These are phyloP conservation scores for Hypotaenidia okinawae DNA, from an alignment of 2,797 vertebrate genomes.

Conservation along the genomic window DNA sequence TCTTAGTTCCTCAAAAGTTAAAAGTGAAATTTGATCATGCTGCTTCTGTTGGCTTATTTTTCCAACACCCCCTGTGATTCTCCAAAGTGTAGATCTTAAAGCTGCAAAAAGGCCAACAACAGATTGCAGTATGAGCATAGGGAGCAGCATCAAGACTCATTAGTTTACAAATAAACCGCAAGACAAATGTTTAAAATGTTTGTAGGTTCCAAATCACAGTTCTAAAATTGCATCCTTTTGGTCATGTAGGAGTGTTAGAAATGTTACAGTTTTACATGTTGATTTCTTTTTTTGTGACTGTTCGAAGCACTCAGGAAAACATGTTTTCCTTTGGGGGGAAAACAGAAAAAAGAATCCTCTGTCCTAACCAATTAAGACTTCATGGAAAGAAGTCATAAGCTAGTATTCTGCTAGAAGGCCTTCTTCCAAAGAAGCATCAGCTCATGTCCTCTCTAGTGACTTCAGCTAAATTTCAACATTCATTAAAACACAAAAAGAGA, in stretches of 20 bases:
- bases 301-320: constrained; percentile 25
- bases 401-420: constrained; percentile 24
- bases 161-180: constrained; percentile 61
- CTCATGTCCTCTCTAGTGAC: background rate
- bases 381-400: background rate
- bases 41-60: constrained; percentile 68
- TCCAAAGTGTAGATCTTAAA: constrained; percentile 43
- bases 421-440: background rate
- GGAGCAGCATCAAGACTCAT: constrained; percentile 52
- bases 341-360: background rate
- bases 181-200: constrained; percentile 66
- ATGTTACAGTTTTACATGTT: constrained; percentile 48
- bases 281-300: constrained; percentile 52
- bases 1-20: constrained; percentile 41
- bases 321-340: constrained; percentile 15
- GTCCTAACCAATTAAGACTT: constrained; percentile 55
- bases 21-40: constrained; percentile 63
- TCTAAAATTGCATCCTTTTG: constrained; percentile 69
- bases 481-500: constrained; percentile 41
- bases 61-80: constrained; percentile 58
- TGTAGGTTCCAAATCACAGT: constrained; percentile 70
- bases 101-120: constrained; percentile 51
- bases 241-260: constrained; percentile 63
- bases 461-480: constrained; percentile 27
- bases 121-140: constrained; percentile 48